These are phyloP conservation scores for Turritopsis dohrnii DNA, from an alignment of 30 jellyfish, hydroid and myxozoan species.

Conservation along the genomic window DNA sequence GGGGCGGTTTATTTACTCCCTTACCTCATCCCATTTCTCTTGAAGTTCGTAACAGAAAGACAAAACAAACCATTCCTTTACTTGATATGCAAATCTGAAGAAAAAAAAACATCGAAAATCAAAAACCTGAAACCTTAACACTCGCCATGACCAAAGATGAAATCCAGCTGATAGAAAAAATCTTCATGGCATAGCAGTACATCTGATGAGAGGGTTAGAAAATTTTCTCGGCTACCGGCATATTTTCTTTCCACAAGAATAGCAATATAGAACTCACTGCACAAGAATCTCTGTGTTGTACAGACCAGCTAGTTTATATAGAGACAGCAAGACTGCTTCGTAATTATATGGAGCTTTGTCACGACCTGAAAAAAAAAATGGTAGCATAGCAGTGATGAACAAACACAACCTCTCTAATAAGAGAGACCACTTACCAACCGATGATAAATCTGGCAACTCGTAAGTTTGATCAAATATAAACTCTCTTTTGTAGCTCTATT, in stretches of 20 bases:
- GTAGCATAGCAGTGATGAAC: not conserved
- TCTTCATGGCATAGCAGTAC: too few relatives aligned
- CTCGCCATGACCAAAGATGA: too few relatives aligned
- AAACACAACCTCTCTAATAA: not conserved
- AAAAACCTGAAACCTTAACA: too few relatives aligned
- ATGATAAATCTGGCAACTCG: slow-evolving; percentile 82
- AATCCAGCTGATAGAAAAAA: too few relatives aligned
- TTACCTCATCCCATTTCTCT: slow-evolving; percentile 81
- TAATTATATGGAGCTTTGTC: slow-evolving; percentile 50
- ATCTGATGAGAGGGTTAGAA: too few relatives aligned
- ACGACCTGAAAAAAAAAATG: slow-evolving; percentile 44
- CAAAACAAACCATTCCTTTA: slow-evolving; percentile 51
- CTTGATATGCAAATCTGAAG: slow-evolving; percentile 20
- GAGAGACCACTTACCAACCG: slow-evolving; percentile 45
- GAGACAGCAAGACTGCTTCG: slow-evolving; percentile 66
- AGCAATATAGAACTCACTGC: slow-evolving; percentile 19
- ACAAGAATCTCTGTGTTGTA: slow-evolving; percentile 34
- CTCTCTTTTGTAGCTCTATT: slow-evolving; percentile 32
- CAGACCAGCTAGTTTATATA: slow-evolving; percentile 47
- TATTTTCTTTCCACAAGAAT: not conserved
- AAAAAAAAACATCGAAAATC: not conserved
- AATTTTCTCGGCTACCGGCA: not conserved
- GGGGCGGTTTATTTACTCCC: not conserved
- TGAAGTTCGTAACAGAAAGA: slow-evolving; percentile 73
- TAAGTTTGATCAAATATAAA: slow-evolving; percentile 37